Conservation (phyloP, 2,113 vertebrate genomes). For the Malurus melanocephalus region DNA sequence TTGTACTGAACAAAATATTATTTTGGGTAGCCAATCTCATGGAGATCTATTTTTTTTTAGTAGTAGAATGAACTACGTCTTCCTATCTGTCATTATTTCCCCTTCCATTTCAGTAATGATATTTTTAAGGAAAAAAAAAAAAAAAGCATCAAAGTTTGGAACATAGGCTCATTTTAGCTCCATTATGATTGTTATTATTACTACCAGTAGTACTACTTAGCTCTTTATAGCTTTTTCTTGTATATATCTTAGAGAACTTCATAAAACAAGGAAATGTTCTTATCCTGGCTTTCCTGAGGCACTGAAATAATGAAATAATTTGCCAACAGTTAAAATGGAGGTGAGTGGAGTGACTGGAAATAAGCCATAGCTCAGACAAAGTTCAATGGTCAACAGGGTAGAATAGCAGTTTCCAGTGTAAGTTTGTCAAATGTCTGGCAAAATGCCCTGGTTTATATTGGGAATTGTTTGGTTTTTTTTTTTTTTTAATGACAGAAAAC, state of each 20-base stretch:
- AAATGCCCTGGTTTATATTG: neutral
- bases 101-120: conserved; percentile 1
- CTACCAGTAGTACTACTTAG: neutral
- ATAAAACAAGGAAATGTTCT: neutral
- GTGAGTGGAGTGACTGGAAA: neutral
- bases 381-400: neutral
- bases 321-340: neutral
- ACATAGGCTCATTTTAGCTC: neutral
- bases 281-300: neutral
- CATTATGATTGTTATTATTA: conserved; percentile 22
- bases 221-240: neutral
- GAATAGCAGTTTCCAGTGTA: neutral
- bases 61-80: neutral
- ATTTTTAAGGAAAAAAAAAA: neutral
- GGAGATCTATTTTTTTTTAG: neutral
- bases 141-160: neutral
- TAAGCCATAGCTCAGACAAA: neutral
- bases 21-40: neutral
- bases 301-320: neutral
- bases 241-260: neutral
- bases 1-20: neutral
- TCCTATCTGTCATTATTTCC: neutral
- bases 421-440: neutral
- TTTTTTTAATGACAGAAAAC: neutral
- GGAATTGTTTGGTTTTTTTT: neutral